A percentile compares a stretch with the other conserved stretches of the same genome.
These are phyloP conservation scores for Craterocephalus amniculus DNA, from an alignment of 2,797 vertebrate genomes.

Conservation along the genomic window DNA sequence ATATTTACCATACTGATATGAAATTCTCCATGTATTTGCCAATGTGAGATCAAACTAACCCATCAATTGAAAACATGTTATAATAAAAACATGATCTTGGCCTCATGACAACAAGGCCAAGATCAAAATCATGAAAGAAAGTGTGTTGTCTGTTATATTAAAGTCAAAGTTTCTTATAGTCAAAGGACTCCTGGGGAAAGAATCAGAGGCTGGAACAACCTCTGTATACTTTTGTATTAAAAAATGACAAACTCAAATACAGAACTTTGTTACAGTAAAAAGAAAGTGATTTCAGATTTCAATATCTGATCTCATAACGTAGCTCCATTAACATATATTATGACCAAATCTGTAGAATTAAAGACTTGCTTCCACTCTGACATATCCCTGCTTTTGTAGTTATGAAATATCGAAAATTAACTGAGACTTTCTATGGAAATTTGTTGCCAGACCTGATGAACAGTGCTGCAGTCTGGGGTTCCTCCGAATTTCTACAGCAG, in stretches of 20 bases:
- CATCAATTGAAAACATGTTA: constrained; percentile 76
- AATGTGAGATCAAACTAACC: constrained; percentile 59
- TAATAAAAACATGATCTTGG: too few species aligned
- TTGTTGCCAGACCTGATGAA: neutral
- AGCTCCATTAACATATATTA: too few species aligned
- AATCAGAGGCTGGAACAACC: neutral
- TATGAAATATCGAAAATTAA: constrained; percentile 13
- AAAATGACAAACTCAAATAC: neutral
- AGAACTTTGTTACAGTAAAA: neutral
- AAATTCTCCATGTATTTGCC: neutral
- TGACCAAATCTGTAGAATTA: too few species aligned
- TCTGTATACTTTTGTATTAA: neutral
- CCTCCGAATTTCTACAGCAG: neutral
- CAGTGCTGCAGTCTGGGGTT: neutral
- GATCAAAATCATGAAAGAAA: constrained; percentile 77
- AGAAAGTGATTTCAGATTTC: too few species aligned
- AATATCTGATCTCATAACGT: too few species aligned
- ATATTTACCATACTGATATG: constrained; percentile 17
- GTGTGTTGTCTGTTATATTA: constrained; percentile 80
- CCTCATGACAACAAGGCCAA: constrained; percentile 74
- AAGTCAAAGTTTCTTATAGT: constrained; percentile 43
- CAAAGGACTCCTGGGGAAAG: too few species aligned
- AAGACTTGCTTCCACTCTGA: too few species aligned
- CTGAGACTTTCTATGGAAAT: neutral
- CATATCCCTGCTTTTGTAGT: neutral